These are phyloP conservation scores for Paedocypris micromegethes DNA, from an alignment of 2,797 vertebrate species.

Conservation along the genomic window DNA sequence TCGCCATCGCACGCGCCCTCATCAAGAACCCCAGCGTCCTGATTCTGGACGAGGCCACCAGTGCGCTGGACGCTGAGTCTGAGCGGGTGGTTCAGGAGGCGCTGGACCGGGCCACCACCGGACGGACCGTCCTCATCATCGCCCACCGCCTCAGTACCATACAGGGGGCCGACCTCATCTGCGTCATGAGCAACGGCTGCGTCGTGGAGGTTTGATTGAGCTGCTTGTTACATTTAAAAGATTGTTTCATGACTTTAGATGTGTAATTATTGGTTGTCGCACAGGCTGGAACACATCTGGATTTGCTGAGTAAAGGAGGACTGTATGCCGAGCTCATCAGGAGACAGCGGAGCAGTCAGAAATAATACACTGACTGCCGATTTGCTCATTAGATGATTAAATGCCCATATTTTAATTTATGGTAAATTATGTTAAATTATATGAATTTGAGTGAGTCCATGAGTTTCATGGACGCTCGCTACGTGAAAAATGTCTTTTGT, in stretches of 20 bases:
- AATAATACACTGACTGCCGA: conserved; percentile 50
- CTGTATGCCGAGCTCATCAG: conserved; percentile 82
- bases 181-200: conserved; percentile 79
- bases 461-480: too few relatives aligned
- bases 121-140: conserved; percentile 91
- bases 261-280: conserved; percentile 1
- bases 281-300: conserved; percentile 80
- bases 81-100: conserved; percentile 88
- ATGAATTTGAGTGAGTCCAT: too few relatives aligned
- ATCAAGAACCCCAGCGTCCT: conserved; percentile 85
- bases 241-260: not conserved
- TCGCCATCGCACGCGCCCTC: conserved; percentile 88
- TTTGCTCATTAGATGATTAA: too few relatives aligned
- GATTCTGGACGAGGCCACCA: conserved; percentile 91
- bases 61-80: conserved; percentile 84
- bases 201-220: conserved; percentile 79
- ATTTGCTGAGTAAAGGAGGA: conserved; percentile 77
- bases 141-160: conserved; percentile 94
- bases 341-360: conserved; percentile 72
- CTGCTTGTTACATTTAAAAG: too few relatives aligned
- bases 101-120: conserved; percentile 76
- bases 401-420: too few relatives aligned
- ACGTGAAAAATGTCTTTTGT: too few relatives aligned
- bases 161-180: conserved; percentile 79
- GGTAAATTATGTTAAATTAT: too few relatives aligned